A percentile compares a stretch with the other conserved stretches of the same genome.
Evolutionary conservation across 2,113 vertebrate species (phyloP).

Genomic region (Sylvietta virens): DNA sequence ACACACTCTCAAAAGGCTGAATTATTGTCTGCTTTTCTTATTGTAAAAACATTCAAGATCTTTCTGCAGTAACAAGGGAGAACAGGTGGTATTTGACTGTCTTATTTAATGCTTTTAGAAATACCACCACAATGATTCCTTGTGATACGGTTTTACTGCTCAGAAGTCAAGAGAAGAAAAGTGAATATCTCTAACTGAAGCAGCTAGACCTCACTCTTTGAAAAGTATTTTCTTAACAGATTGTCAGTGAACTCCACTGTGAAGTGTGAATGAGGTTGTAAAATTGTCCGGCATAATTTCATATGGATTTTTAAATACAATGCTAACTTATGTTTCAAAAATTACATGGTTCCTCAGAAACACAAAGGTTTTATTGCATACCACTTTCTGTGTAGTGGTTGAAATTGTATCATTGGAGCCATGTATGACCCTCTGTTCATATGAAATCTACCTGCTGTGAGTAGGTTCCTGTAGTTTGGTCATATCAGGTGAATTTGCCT

Average conservation of each 20-base stretch:
- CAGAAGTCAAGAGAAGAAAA: background rate
- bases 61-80: background rate
- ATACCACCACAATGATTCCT: background rate
- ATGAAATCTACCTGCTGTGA: background rate
- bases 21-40: background rate
- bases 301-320: background rate
- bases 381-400: background rate
- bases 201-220: background rate
- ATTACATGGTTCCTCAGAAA: background rate
- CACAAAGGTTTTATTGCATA: background rate
- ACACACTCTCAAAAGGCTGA: background rate
- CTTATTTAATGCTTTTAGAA: background rate
- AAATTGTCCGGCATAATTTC: background rate
- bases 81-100: background rate
- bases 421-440: background rate
- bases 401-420: background rate
- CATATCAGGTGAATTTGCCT: background rate
- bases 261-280: background rate
- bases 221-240: background rate
- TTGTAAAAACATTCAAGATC: background rate
- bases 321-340: background rate
- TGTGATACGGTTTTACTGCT: background rate
- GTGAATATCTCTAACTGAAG: background rate
- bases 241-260: background rate
- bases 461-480: background rate